Evolutionary conservation across 2,113 vertebrate genomes (phyloP), one percentile per base, ranked within the genome.

Genomic region (Struthidea cinerea): DNA sequence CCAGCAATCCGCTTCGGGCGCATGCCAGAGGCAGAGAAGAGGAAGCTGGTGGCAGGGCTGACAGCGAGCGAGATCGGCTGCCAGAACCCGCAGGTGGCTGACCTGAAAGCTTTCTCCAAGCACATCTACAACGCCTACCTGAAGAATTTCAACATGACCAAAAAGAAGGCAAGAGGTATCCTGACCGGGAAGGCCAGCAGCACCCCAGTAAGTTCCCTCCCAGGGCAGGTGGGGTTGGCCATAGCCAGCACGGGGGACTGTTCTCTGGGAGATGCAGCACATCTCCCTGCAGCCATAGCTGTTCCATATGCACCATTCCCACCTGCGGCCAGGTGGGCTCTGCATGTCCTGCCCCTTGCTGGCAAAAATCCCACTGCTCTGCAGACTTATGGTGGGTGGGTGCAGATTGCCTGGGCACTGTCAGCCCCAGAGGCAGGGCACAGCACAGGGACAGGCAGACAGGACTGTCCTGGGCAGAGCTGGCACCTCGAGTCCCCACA

Each of bases 91-190:
- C 98, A 98, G 61, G 98, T 99, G 94, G 99, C 99, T 1, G 99
- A 99, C 97, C 97, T 99, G 84, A 99, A 99, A 97, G 98, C 98
- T 57, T 98, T 99, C 98, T 99, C 99, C 84, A 99, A 99, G 97
- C 98, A 98, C 94, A 99, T 99, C 96, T 99, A 99, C 97, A 98
- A 97, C 2, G 99, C 99, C 97, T 99, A 99, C 98, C 98, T 98
- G 98, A 99, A 99, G 96, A 99, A 99, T 97, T 99, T 99, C 97
- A 98, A 98, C 91, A 99, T 99, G 99, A 99, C 99, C 98, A 99
- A 99, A 98, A 99, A 99, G 97, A 99, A 99, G 97, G 99, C 99
- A 73, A 99, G 99, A 53, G 98, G 98, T 96, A 99, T 99, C 97
- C 98, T 99, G 97, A 99, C 98, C 0, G 99, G 99, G 95, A 99